Evolutionary conservation across 2,888 invertebrate species (phyloP).

Genomic region (Drosophila algonquin): DNA sequence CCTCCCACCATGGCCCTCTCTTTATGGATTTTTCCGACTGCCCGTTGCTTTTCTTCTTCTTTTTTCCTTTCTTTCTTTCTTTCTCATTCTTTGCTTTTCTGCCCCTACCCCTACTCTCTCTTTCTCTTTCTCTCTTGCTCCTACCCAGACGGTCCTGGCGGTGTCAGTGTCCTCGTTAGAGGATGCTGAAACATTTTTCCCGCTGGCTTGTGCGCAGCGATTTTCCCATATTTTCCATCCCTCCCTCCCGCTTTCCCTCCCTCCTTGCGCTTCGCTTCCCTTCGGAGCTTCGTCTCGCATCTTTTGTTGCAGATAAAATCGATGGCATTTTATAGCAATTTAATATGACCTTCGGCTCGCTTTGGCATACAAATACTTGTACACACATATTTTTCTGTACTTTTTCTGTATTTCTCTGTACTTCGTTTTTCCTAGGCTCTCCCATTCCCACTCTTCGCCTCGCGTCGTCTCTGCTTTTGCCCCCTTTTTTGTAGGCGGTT

Average conservation of each 20-base stretch:
- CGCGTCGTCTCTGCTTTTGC: constrained; percentile 5
- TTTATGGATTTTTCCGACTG: constrained; percentile 72
- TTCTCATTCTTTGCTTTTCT: constrained; percentile 17
- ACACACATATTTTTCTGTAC: constrained; percentile 15
- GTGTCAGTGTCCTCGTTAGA: constrained; percentile 80
- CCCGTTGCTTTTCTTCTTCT: constrained; percentile 40
- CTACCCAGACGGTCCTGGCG: constrained; percentile 28
- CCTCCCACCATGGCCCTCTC: constrained; percentile 54
- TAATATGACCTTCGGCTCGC: constrained; percentile 83
- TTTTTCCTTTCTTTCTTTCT: constrained; percentile 3
- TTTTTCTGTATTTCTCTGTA: constrained; percentile 29
- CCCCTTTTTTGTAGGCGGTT: constrained; percentile 59
- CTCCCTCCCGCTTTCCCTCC: not conserved
- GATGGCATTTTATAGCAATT: constrained; percentile 83
- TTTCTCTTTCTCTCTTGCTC: constrained; percentile 19
- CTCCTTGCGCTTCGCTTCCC: no score
- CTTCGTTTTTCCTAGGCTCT: constrained; percentile 29
- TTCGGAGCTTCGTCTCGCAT: constrained; percentile 20
- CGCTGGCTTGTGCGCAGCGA: constrained; percentile 69
- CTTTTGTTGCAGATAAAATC: constrained; percentile 81
- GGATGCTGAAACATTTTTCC: constrained; percentile 55
- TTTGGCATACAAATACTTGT: constrained; percentile 55
- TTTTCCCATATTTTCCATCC: constrained; percentile 38
- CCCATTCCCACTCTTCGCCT: not conserved
- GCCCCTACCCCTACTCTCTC: constrained; percentile 10